Evolutionary conservation across 2,797 vertebrate genomes (phyloP), one percentile per base, ranked within the genome.

Genomic region (Microchirus variegatus): DNA sequence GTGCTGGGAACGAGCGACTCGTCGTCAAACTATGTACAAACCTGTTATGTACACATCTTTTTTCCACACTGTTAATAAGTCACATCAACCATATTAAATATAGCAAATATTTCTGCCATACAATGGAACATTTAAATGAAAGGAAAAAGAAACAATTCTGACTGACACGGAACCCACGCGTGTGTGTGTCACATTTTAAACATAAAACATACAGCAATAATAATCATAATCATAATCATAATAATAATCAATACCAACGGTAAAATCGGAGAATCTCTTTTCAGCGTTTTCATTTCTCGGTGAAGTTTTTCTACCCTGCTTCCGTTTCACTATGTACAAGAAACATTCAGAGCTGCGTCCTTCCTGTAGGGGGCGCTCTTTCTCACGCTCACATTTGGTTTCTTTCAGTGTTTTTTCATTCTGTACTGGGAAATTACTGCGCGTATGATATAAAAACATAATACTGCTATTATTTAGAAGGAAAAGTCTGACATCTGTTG

Each of bases 271-370:
- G 7, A 90, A 91, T 91, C 90, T 91, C 87, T 90, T 85, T 86
- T 87, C 80, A 90, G 89, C 89, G 80, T 83, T 73, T 66, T 47
- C 22, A 41, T 41, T 67, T 54, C 60, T 44, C 13, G 49, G 47
- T 53, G 63, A 77, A 80, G 66, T 67, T 70, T 40, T 71, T 65
- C 37, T 45, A 58, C 59, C 68, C 47, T 62, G 67, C 47, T 14
- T 69, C 37, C 37, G 0, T 54, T 56, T 79, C 47, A 42, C 49
- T 78, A 80, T 78, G 48, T 79, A 86, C 82, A 85, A 59, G 73
- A 87, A 79, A 92, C 91, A 90, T 92, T 91, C 89, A 91, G 64
- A 80, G 74, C 78, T 77, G 76, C 46, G 42, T 81, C 74, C 60
- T 45, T 71, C 72, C 67, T 38, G 16, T 17, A 38, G 16, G 67